Percentiles rank a stretch among this genome's conserved stretches.
Evolutionary conservation across 2,888 invertebrate species (phyloP).

Genomic region (Nudaria mundana): DNA sequence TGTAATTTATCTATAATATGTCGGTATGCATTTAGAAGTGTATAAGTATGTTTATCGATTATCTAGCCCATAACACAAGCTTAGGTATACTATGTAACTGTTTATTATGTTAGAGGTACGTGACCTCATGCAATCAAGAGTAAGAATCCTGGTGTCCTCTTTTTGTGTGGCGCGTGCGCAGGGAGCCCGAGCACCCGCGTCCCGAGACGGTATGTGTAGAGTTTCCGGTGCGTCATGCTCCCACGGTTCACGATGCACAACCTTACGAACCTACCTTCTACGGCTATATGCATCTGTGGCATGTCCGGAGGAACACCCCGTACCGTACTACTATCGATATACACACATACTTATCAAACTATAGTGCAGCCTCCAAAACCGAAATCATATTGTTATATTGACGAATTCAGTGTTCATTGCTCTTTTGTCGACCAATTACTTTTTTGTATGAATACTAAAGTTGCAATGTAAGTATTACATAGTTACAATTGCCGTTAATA

Average conservation of each 20-base stretch:
- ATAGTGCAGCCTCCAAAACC: slow-evolving; percentile 6
- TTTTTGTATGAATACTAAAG: background rate
- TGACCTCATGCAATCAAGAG: slow-evolving; percentile 9
- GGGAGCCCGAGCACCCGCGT: slow-evolving; percentile 3
- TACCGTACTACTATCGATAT: slow-evolving; percentile 9
- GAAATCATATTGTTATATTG: background rate
- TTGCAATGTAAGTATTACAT: slow-evolving; percentile 17
- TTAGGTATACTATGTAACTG: too few species aligned
- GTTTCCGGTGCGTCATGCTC: slow-evolving; percentile 43
- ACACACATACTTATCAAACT: slow-evolving; percentile 13
- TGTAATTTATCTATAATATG: too few species aligned
- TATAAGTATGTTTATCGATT: too few species aligned
- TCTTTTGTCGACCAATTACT: background rate
- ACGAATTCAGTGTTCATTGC: slow-evolving; percentile 21
- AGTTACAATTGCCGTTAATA: slow-evolving; percentile 1
- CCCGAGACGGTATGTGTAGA: slow-evolving; percentile 28
- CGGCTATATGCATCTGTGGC: slow-evolving; percentile 31
- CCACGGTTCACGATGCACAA: slow-evolving; percentile 28
- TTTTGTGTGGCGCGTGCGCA: slow-evolving; percentile 14
- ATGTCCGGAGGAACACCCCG: slow-evolving; percentile 37
- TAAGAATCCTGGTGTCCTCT: slow-evolving; percentile 8
- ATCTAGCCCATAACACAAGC: too few species aligned
- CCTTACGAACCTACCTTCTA: slow-evolving; percentile 15
- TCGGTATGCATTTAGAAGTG: too few species aligned
- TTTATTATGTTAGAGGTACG: too few species aligned